Base-by-base conservation (phyloP, 2,888 invertebrate species). In the Drosophila phalerata region DNA sequence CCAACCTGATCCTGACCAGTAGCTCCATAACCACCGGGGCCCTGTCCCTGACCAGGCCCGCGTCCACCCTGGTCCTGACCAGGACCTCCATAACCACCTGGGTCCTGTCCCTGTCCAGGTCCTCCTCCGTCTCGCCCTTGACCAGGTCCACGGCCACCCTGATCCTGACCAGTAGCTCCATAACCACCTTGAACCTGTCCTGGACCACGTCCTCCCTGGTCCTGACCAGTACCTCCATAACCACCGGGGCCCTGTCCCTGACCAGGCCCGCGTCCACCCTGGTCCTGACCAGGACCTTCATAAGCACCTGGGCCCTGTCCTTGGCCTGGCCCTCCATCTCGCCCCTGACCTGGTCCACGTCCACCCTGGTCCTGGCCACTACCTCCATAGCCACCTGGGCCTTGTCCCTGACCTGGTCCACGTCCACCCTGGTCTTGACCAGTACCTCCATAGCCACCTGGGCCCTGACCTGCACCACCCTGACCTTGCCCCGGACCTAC, bases 21-120 rank as follows among this genome's bases (percentile, higher is more conserved):
- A 2, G 25, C 37, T 6, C 28, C 28, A 28, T 28, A 28, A 28
- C 28, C 28, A 28, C 28, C 28, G 1, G 11, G 37, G 8, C 28
- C 47, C 10, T 32, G 58, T 10, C 64, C 47, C 6, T 61, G 61
- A 3, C 43, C 47, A 1, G 15, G 38, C 0, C 47, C 17, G 10
- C 17, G 17, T 3, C 40, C 45, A 1, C 40, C 40, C 4, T 47
- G 28, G 3, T 22, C 30, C 9, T 28, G 30, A 0, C 28, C 34
- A 1, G 17, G 25, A n/a, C 43, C n/a, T n/a, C 22, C 40, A 17
- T 15, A n/a, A 48, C n/a, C 48, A 30, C 49, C 49, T 13, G 4
- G 32, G 6, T 13, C 32, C 13, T 10, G 49, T 9, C 32, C 32
- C 11, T 32, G 17, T 1, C 32, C 49, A 19, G 30, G 49, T 0